Conservation (phyloP, 2,888 invertebrate species). For the Eupithecia vulgata region DNA sequence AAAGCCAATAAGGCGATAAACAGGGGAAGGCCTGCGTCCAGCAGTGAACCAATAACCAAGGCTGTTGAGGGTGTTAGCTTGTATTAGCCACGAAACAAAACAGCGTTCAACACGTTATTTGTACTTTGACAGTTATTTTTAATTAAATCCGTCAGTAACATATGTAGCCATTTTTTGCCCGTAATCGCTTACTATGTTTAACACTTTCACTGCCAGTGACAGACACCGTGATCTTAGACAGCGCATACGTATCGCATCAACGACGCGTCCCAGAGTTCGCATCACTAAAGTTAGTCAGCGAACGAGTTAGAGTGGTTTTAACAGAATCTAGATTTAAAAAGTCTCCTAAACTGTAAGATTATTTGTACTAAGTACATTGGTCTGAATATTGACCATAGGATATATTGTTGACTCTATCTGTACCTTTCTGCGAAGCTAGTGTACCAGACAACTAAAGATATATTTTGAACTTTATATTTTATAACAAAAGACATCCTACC, state of each 20-base stretch:
- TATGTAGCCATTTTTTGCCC: too few species aligned
- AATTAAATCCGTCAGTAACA: too few species aligned
- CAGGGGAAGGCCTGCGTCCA: too few species aligned
- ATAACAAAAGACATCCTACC: constrained; percentile 46
- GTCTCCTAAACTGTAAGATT: neutral
- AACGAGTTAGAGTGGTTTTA: neutral
- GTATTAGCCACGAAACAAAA: too few species aligned
- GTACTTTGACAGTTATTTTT: too few species aligned
- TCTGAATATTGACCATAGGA: neutral
- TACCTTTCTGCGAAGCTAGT: neutral
- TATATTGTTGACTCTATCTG: too few species aligned
- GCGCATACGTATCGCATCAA: neutral
- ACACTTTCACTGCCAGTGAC: neutral
- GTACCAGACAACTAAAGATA: neutral
- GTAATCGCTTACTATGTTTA: too few species aligned
- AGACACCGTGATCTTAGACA: neutral
- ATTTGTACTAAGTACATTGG: too few species aligned
- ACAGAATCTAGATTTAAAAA: neutral
- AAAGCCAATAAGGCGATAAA: too few species aligned
- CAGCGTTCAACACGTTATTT: too few species aligned
- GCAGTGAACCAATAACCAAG: too few species aligned
- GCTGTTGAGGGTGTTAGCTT: too few species aligned
- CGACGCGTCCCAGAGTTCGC: neutral
- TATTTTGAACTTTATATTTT: constrained; percentile 33
- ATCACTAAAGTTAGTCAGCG: neutral